Base-by-base conservation (phyloP, 1,140 invertebrate genomes). In the Linepithema humile region DNA sequence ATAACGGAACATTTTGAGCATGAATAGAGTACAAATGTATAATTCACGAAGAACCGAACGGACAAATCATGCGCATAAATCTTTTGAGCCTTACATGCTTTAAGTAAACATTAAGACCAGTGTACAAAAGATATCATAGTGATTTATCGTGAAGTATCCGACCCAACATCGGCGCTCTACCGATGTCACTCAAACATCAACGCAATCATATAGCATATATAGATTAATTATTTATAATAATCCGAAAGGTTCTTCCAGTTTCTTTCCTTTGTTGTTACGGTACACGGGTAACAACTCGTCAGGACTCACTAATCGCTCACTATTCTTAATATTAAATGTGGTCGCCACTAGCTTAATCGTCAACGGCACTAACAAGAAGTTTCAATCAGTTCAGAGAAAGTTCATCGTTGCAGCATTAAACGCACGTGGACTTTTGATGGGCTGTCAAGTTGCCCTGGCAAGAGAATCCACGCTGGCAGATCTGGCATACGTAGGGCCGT, bases 401-500 rank as follows among this genome's bases (percentile, higher is more conserved):
- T n/a, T 12, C 53, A 69, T 48, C n/a, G 40, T 17, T 12, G 2
- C 26, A 45, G 50, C 15, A 64, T 93, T 91, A 94, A 60, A 94
- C 92, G 77, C 94, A 94, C 1, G 93, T 93, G 4, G 93, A 92
- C 59, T 94, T 94, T 43, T 93, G 93, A 82, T 95, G 95, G 15
- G 94, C 93, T 3, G 94, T 95, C 7, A 95, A 89, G 65, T 95
- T 94, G 0, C 95, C 94, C 77, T 94, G 93, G 38, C 94, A 95
- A 3, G 94, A 94, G 85, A 95, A 95, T 0, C 94, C 93, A 26
- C 93, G 93, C 10, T 94, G 89, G 77, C 95, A 95, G 20, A 94
- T 92, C 64, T 94, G 91, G 82, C 95, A 95, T 7, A 94, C 91
- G 84, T 95, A 95, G 0, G 95, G 95, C 88, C 94, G 82, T 69